phyloP scores from a whole-genome alignment of 2,797 vertebrate species.

The Sebastes cheni region DNA sequence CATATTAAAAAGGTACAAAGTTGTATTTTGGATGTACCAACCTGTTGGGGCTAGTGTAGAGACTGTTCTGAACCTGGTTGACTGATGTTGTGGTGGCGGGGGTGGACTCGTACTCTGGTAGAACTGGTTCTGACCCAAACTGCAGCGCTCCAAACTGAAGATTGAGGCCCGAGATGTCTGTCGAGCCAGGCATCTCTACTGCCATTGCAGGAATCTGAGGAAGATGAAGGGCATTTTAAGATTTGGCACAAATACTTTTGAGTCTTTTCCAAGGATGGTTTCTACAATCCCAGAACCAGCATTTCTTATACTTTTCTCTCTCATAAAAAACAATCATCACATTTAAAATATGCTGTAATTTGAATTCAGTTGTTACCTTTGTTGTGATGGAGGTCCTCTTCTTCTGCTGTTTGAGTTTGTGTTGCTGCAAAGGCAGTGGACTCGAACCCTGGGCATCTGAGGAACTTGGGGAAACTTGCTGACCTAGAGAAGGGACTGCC shows the following conservation, averaged over 20 bases:
- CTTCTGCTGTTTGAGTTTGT: constrained; percentile 97
- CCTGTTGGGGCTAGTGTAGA: constrained; percentile 94
- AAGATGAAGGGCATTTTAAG: background rate
- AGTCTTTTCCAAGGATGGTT: background rate
- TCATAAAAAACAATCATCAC: background rate
- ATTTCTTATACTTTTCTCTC: background rate
- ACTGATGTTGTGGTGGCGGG: constrained; percentile 78
- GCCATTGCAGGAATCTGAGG: constrained; percentile 94
- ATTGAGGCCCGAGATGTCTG: constrained; percentile 95
- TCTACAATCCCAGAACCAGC: background rate
- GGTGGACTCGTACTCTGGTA: constrained; percentile 90
- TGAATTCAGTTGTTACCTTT: constrained; percentile 80
- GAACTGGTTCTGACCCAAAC: constrained; percentile 95
- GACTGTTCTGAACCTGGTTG: constrained; percentile 90
- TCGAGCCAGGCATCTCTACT: constrained; percentile 97
- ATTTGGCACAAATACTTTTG: background rate
- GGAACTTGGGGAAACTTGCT: constrained; percentile 92
- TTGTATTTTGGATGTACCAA: constrained; percentile 57
- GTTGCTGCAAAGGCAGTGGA: constrained; percentile 95
- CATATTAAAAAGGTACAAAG: background rate
- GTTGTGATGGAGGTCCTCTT: constrained; percentile 94
- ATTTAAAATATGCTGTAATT: background rate
- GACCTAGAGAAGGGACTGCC: constrained; percentile 82
- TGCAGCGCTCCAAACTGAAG: constrained; percentile 97
- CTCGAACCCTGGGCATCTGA: constrained; percentile 94